A percentile compares a stretch with the other conserved stretches of the same genome.
Evolutionary conservation across 2,888 invertebrate genomes (phyloP).

Genomic region (Nomada hirtipes): DNA sequence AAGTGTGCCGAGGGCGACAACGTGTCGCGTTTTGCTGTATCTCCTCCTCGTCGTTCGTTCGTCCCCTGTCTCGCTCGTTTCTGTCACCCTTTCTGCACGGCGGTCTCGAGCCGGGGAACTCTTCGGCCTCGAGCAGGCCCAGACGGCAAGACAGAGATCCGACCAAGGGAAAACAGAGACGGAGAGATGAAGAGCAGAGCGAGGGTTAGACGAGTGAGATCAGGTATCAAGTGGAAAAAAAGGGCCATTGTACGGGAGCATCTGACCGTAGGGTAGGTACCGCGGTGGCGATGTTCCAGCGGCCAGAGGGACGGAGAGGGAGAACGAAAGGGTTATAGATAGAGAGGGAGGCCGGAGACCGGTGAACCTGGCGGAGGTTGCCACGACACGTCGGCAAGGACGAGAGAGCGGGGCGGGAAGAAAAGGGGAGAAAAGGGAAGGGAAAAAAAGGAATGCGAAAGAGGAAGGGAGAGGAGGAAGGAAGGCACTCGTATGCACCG

Average conservation of each 20-base stretch:
- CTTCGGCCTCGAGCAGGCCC: constrained; percentile 7
- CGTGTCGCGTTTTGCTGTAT: constrained; percentile 45
- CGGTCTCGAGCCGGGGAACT: neutral
- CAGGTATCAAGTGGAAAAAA: constrained; percentile 82
- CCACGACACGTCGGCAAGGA: constrained; percentile 47
- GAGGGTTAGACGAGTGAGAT: constrained; percentile 77
- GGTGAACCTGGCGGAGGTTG: constrained; percentile 56
- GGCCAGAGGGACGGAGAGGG: constrained; percentile 34
- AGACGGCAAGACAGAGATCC: neutral
- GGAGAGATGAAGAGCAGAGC: constrained; percentile 43
- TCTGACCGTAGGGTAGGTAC: constrained; percentile 83
- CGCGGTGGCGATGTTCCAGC: constrained; percentile 63
- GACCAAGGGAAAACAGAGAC: constrained; percentile 18
- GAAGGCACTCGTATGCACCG: constrained; percentile 58
- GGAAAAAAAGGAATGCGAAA: constrained; percentile 42
- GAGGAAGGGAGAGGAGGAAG: constrained; percentile 52
- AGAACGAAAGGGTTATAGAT: constrained; percentile 26
- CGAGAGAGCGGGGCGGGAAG: constrained; percentile 46
- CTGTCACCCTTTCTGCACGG: constrained; percentile 34
- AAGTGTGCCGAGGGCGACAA: constrained; percentile 70
- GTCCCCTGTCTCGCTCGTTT: neutral
- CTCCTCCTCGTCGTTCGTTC: constrained; percentile 22
- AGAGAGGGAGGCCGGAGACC: constrained; percentile 36
- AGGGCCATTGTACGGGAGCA: constrained; percentile 82
- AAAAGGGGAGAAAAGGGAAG: constrained; percentile 17